These are phyloP conservation scores for Zaprionus lachaisei DNA, from an alignment of 1,140 invertebrate genomes.

Conservation along the genomic window DNA sequence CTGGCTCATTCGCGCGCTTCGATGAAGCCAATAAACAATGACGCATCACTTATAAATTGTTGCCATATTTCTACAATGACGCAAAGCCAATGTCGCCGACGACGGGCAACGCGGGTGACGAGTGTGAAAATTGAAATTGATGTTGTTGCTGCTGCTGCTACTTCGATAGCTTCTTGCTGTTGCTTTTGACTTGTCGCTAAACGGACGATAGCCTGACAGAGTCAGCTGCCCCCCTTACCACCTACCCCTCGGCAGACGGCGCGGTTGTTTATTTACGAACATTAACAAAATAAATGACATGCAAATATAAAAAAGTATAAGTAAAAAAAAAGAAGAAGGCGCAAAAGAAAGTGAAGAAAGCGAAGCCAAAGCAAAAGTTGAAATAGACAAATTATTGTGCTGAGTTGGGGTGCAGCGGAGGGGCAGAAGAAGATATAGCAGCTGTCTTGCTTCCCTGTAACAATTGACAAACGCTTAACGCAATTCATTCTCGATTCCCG, in stretches of 20 bases:
- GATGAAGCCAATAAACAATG: slow-evolving; percentile 81
- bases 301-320: slow-evolving; percentile 64
- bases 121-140: slow-evolving; percentile 76
- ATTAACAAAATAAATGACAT: slow-evolving; percentile 82
- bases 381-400: slow-evolving; percentile 76
- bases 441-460: slow-evolving; percentile 27
- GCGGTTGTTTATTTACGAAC: slow-evolving; percentile 74
- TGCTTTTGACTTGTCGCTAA: slow-evolving; percentile 67
- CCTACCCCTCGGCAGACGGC: background rate
- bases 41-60: slow-evolving; percentile 82
- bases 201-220: slow-evolving; percentile 28
- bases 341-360: slow-evolving; percentile 20
- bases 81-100: slow-evolving; percentile 13
- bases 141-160: slow-evolving; percentile 38
- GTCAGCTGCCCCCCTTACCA: background rate
- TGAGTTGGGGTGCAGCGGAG: slow-evolving; percentile 5
- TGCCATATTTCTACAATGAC: slow-evolving; percentile 67
- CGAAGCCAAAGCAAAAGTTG: slow-evolving; percentile 55
- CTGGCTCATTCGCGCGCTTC: slow-evolving; percentile 62
- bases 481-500: slow-evolving; percentile 63
- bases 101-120: slow-evolving; percentile 1
- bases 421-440: slow-evolving; percentile 31
- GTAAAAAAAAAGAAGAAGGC: slow-evolving; percentile 13
- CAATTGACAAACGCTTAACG: slow-evolving; percentile 63
- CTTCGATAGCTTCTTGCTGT: slow-evolving; percentile 1